Conservation (phyloP, 1,140 invertebrate genomes). For the Paracyclopina nana region DNA sequence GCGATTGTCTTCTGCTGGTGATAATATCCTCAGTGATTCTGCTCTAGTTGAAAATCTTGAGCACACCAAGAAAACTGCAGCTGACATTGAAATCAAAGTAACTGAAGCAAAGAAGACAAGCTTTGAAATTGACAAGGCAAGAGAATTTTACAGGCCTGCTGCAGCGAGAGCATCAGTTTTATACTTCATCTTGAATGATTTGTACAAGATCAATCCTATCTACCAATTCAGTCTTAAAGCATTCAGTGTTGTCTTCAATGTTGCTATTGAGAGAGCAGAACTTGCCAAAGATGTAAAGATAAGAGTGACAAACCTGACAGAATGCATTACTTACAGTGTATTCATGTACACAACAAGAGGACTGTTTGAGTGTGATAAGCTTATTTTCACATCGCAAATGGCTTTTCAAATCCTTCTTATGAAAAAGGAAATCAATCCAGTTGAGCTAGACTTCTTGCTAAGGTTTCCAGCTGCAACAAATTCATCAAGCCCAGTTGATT, state of each 20-base stretch:
- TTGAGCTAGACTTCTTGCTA: constrained; percentile 76
- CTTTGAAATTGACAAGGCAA: constrained; percentile 69
- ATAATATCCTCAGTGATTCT: constrained; percentile 71
- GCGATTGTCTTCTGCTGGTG: constrained; percentile 70
- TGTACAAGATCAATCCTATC: constrained; percentile 90
- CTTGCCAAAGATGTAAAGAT: constrained; percentile 51
- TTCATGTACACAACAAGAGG: constrained; percentile 85
- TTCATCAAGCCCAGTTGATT: constrained; percentile 77
- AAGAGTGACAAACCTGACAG: constrained; percentile 72
- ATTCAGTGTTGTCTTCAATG: constrained; percentile 91
- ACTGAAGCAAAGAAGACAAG: constrained; percentile 81
- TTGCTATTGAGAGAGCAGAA: constrained; percentile 70
- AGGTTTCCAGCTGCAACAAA: constrained; percentile 48
- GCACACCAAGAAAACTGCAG: constrained; percentile 80
- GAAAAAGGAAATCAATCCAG: constrained; percentile 57
- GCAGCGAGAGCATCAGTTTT: constrained; percentile 72
- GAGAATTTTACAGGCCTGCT: constrained; percentile 77
- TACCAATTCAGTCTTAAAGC: constrained; percentile 95
- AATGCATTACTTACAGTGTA: constrained; percentile 80
- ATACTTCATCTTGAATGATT: constrained; percentile 90
- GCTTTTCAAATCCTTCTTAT: constrained; percentile 66
- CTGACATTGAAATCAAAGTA: constrained; percentile 75
- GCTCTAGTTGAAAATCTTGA: constrained; percentile 86
- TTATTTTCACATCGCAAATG: constrained; percentile 90
- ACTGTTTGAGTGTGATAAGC: constrained; percentile 85